Base-by-base conservation (phyloP, 2,888 invertebrate species). In the Alloscopus bannaensis region DNA sequence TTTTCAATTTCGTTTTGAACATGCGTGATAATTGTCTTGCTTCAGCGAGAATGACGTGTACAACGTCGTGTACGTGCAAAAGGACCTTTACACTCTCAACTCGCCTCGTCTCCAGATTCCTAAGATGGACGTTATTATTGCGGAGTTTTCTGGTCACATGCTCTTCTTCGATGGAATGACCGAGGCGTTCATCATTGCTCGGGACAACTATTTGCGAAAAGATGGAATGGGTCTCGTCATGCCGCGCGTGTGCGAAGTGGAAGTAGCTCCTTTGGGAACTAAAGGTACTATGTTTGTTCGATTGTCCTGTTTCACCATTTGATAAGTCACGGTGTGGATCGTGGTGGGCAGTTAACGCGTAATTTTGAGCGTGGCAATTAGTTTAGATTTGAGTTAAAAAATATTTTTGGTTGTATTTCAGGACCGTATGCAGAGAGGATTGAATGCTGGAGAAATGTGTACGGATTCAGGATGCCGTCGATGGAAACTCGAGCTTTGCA, bases 71-170 rank as follows among this genome's bases (percentile, higher is more conserved):
- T 94, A 86, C 89, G 98, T 26, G 98, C 98, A 88, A 94, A 96
- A 85, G 93, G 94, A 3, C 90, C 91, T 70, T 88, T 96, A 60
- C 40, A 52, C 1, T 29, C 31, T 16, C 59, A 60, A 36, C 24
- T 36, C 2, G 94, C n/a, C n/a, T n/a, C n/a, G n/a, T n/a, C n/a
- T n/a, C n/a, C n/a, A n/a, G n/a, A n/a, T n/a, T n/a, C n/a, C n/a
- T n/a, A n/a, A n/a, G n/a, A n/a, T 94, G 0, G 98, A 99, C 88
- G 92, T 97, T 3, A 95, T 99, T 84, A 93, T 99, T 2, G 98
- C 98, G 0, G 98, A 99, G 88, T 99, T 98, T 97, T 99, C 99
- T 98, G 98, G 98, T 0, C 98, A 99, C 88, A 98, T 98, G 88
- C 90, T 99, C 47, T 89, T 98, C 1, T 98, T 96, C 88, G 98